These are phyloP conservation scores for Orientallactaga bullata DNA, from an alignment of 2,113 vertebrate species.

Conservation along the genomic window DNA sequence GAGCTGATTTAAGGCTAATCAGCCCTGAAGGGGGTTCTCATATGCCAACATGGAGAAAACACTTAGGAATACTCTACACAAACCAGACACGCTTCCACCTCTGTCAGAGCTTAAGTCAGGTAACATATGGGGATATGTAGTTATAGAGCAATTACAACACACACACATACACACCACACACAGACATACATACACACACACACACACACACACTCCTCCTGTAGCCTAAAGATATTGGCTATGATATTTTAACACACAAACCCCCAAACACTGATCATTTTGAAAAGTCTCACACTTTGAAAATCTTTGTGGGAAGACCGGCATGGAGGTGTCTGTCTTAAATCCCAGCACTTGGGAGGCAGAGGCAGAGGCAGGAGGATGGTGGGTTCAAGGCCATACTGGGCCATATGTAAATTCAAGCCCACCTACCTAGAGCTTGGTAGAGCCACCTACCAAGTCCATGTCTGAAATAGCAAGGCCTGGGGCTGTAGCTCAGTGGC, in stretches of 20 bases:
- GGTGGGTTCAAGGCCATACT: neutral
- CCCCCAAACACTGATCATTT: neutral
- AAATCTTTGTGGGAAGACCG: neutral
- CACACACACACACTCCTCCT: neutral
- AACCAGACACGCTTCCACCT: neutral
- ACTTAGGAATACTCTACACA: neutral
- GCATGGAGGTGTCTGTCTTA: neutral
- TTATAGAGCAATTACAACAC: too few species aligned
- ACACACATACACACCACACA: too few species aligned
- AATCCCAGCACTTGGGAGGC: neutral
- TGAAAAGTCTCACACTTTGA: constrained; percentile 39
- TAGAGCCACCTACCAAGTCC: neutral
- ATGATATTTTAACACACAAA: neutral
- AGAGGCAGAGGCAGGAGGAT: too few species aligned
- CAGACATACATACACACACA: neutral
- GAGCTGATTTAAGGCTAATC: neutral
- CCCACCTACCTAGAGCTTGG: too few species aligned
- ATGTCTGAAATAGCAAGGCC: neutral
- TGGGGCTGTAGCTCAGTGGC: neutral
- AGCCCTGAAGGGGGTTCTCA: neutral
- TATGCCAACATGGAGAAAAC: neutral
- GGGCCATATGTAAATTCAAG: neutral
- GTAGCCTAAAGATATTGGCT: neutral
- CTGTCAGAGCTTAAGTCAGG: neutral
- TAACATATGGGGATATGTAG: neutral